Conservation (phyloP, 2,797 vertebrate species). For the Microctenopoma steveboyesi region DNA sequence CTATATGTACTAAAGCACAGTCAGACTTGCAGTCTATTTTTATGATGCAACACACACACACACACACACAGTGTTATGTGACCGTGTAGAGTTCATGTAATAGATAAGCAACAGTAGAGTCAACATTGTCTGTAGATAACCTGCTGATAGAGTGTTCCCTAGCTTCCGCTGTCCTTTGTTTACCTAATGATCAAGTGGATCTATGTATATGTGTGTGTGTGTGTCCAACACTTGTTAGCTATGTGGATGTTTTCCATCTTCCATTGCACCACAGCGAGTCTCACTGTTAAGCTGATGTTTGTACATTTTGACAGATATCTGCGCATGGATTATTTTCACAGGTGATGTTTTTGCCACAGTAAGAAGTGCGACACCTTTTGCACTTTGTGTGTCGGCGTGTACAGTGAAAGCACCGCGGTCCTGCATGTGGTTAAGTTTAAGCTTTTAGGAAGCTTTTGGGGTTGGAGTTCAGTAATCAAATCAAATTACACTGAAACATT, state of each 20-base stretch:
- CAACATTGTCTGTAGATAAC: conserved; percentile 83
- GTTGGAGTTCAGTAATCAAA: too few relatives aligned
- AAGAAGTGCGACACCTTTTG: too few relatives aligned
- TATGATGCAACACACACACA: not conserved
- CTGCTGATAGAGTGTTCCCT: conserved; percentile 84
- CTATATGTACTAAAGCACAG: not conserved
- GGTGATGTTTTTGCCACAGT: too few relatives aligned
- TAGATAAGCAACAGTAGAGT: conserved; percentile 82
- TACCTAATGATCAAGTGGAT: conserved; percentile 70
- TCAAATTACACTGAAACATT: too few relatives aligned
- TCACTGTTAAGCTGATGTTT: not conserved
- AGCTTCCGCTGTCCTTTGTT: conserved; percentile 84
- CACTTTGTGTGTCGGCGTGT: too few relatives aligned
- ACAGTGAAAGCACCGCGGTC: too few relatives aligned
- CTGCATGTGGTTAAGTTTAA: too few relatives aligned
- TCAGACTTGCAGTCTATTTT: not conserved
- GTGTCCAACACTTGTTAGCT: conserved; percentile 16
- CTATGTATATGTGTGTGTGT: conserved; percentile 5
- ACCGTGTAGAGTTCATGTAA: conserved; percentile 81
- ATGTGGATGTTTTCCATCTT: conserved; percentile 32
- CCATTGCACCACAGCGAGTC: conserved; percentile 13
- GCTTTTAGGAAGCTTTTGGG: too few relatives aligned
- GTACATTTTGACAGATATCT: not conserved
- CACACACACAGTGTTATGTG: conserved; percentile 67
- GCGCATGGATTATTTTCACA: too few relatives aligned